These are phyloP conservation scores for Varanus komodoensis DNA, from an alignment of 2,113 vertebrate species.

Conservation along the genomic window DNA sequence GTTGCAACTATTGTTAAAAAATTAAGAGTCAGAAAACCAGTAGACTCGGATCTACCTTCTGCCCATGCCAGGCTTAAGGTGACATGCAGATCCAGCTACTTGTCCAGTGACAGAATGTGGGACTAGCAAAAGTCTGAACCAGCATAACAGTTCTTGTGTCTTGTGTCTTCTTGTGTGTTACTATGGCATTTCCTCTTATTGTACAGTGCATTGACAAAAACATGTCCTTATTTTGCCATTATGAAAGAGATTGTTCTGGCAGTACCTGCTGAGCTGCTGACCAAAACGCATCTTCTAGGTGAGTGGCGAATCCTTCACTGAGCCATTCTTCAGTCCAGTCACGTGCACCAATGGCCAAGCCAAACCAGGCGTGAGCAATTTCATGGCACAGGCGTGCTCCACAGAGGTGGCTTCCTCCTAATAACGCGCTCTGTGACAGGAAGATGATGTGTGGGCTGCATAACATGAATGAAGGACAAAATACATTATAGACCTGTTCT, in stretches of 20 bases:
- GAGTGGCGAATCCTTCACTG: conserved; percentile 97
- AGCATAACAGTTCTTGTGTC: background rate
- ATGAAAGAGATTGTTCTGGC: background rate
- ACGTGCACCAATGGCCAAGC: conserved; percentile 91
- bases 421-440: conserved; percentile 91
- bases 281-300: conserved; percentile 94
- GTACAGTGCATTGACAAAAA: background rate
- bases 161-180: background rate
- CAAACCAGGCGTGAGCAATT: conserved; percentile 97
- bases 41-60: too few species aligned
- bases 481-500: conserved; percentile 53
- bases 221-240: background rate
- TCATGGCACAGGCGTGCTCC: conserved; percentile 94
- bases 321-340: conserved; percentile 99
- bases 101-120: background rate
- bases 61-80: too few species aligned
- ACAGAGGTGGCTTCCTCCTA: conserved; percentile 80
- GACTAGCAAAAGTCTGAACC: background rate
- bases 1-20: too few species aligned
- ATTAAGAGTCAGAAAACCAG: too few species aligned
- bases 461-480: conserved; percentile 68
- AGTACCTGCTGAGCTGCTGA: conserved; percentile 87
- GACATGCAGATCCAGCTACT: background rate
- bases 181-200: background rate
- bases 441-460: conserved; percentile 94